These are phyloP conservation scores for Dryoscopus gambensis DNA, from an alignment of 2,113 vertebrate species.

Conservation along the genomic window DNA sequence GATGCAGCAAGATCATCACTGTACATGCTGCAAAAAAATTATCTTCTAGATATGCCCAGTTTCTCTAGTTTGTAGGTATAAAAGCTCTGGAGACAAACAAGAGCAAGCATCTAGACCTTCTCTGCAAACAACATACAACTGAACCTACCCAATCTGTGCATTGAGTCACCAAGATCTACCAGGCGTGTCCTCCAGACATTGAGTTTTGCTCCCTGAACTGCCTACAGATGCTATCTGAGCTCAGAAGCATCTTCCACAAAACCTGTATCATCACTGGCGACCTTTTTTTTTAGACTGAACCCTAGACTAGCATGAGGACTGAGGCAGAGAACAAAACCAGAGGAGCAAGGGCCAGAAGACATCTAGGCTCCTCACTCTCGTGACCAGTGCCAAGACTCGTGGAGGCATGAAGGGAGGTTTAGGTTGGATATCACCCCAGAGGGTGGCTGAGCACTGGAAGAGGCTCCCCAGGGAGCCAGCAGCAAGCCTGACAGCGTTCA, in stretches of 20 bases:
- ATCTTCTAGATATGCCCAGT: not conserved
- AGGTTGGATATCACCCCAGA: not conserved
- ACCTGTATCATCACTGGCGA: not conserved
- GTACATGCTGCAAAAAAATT: not conserved
- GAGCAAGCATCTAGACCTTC: not conserved
- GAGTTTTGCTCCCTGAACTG: not conserved
- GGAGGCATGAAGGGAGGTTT: not conserved
- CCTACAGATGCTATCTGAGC: not conserved
- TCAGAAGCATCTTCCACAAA: not conserved
- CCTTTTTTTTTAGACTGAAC: not conserved
- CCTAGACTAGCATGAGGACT: not conserved
- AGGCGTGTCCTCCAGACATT: not conserved
- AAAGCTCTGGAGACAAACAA: not conserved
- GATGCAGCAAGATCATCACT: not conserved
- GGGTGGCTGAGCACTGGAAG: not conserved
- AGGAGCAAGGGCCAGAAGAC: not conserved
- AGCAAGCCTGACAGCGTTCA: not conserved
- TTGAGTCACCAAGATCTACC: not conserved
- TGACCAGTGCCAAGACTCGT: not conserved
- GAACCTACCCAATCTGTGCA: not conserved
- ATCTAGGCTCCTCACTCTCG: accelerated
- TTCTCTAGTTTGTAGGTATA: not conserved
- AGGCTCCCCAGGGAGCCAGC: not conserved
- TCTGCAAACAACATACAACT: not conserved
- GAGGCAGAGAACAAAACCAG: not conserved